These are phyloP conservation scores for Willowsia nigromaculata DNA, from an alignment of 2,888 invertebrate species.

Conservation along the genomic window DNA sequence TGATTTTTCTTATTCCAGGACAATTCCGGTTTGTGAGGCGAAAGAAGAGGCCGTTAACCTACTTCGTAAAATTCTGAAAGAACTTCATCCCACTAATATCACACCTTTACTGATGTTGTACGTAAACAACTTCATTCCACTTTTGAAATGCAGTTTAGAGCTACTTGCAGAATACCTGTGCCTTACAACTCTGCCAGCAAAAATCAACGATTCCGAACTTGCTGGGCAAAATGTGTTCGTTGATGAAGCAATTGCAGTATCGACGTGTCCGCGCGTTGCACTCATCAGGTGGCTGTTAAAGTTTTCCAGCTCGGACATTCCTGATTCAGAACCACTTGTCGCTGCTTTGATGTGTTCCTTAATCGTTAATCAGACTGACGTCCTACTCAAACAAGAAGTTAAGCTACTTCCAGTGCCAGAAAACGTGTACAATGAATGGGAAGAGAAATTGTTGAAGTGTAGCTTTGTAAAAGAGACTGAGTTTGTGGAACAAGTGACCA, in stretches of 20 bases:
- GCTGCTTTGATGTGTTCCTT: conserved; percentile 72
- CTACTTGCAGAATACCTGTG: conserved; percentile 72
- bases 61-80: conserved; percentile 69
- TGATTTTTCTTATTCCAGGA: conserved; percentile 48
- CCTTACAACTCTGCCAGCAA: conserved; percentile 70
- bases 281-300: conserved; percentile 67
- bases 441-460: conserved; percentile 60
- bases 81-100: conserved; percentile 72
- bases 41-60: conserved; percentile 66
- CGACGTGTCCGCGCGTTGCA: conserved; percentile 53
- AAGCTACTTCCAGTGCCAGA: neutral
- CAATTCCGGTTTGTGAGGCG: conserved; percentile 65
- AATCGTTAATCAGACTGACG: conserved; percentile 71
- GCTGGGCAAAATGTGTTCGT: conserved; percentile 7
- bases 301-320: neutral
- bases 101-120: conserved; percentile 63
- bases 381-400: conserved; percentile 65
- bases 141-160: conserved; percentile 60
- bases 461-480: conserved; percentile 64
- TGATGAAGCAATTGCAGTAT: conserved; percentile 52
- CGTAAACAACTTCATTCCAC: conserved; percentile 64
- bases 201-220: conserved; percentile 35
- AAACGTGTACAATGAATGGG: conserved; percentile 57
- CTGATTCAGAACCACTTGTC: conserved; percentile 55
- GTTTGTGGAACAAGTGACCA: neutral